phyloP scores from a whole-genome alignment of 2,113 vertebrate genomes.

The Etheostoma spectabile region DNA sequence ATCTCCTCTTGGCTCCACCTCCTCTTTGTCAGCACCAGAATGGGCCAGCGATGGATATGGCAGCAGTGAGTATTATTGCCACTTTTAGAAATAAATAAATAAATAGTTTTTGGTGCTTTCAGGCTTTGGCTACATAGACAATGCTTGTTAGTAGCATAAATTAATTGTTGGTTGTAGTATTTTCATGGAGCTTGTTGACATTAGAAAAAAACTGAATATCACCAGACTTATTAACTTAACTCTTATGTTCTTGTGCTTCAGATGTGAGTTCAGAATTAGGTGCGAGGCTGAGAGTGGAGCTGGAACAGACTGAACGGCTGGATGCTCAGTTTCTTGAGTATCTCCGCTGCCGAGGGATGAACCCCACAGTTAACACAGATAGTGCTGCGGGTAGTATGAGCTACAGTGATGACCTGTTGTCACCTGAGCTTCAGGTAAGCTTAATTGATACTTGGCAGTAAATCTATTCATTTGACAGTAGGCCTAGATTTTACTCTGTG shows the following conservation, averaged over 20 bases:
- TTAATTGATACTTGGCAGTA: background rate
- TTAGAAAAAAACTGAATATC: background rate
- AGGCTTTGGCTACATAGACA: background rate
- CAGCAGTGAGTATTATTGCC: conserved; percentile 86
- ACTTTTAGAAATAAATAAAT: background rate
- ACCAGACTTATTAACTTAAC: background rate
- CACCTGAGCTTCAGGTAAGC: conserved; percentile 89
- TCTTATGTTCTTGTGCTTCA: conserved; percentile 52
- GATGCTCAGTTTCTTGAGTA: conserved; percentile 81
- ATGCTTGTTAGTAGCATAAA: background rate
- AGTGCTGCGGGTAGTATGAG: conserved; percentile 81
- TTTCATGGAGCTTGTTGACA: background rate
- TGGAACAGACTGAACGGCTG: conserved; percentile 77
- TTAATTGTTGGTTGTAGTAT: background rate
- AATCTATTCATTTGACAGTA: background rate
- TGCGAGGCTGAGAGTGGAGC: conserved; percentile 79
- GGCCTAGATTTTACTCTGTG: background rate
- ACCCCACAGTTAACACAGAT: conserved; percentile 75
- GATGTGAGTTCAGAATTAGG: conserved; percentile 85
- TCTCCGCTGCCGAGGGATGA: conserved; percentile 79
- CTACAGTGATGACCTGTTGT: conserved; percentile 84
- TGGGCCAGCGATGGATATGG: conserved; percentile 82
- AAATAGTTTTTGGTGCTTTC: background rate
- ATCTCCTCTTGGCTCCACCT: conserved; percentile 82
- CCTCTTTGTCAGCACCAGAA: conserved; percentile 79